Conservation (phyloP, 2,888 invertebrate species). For the Andricus curvator region DNA sequence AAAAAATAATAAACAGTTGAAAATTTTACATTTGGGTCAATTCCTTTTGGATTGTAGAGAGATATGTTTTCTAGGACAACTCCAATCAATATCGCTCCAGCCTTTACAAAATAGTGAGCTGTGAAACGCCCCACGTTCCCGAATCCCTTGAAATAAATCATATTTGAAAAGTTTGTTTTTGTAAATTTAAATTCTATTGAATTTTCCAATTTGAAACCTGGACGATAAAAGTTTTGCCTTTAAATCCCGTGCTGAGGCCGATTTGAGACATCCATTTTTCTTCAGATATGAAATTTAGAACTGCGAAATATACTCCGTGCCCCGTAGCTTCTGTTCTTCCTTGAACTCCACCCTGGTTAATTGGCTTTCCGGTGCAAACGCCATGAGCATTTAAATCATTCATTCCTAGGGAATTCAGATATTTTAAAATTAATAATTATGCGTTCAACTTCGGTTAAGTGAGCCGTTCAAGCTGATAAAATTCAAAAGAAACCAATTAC, state of each 20-base stretch:
- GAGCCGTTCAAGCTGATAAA: too few species aligned
- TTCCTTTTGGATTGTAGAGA: conserved; percentile 84
- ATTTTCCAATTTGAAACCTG: conserved; percentile 72
- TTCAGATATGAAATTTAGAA: conserved; percentile 86
- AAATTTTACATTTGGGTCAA: conserved; percentile 81
- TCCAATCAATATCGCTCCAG: conserved; percentile 87
- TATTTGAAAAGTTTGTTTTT: background rate
- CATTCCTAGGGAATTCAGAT: conserved; percentile 79
- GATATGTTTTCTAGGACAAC: conserved; percentile 84
- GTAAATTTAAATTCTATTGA: background rate
- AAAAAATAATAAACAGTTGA: background rate
- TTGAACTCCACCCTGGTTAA: conserved; percentile 92
- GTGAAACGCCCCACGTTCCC: conserved; percentile 92
- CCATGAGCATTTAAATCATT: conserved; percentile 89
- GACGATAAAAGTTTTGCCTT: conserved; percentile 88
- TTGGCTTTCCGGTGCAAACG: conserved; percentile 93
- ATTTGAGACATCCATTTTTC: conserved; percentile 86
- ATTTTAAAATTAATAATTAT: background rate
- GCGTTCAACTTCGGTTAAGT: background rate
- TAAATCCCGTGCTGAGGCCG: conserved; percentile 81
- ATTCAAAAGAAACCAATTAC: too few species aligned
- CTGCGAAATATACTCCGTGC: conserved; percentile 86
- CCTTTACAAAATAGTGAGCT: conserved; percentile 84
- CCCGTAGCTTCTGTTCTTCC: conserved; percentile 92
- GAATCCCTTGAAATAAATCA: conserved; percentile 79